phyloP scores from a whole-genome alignment of 2,888 invertebrate species.

The Sussaba pulchella region DNA sequence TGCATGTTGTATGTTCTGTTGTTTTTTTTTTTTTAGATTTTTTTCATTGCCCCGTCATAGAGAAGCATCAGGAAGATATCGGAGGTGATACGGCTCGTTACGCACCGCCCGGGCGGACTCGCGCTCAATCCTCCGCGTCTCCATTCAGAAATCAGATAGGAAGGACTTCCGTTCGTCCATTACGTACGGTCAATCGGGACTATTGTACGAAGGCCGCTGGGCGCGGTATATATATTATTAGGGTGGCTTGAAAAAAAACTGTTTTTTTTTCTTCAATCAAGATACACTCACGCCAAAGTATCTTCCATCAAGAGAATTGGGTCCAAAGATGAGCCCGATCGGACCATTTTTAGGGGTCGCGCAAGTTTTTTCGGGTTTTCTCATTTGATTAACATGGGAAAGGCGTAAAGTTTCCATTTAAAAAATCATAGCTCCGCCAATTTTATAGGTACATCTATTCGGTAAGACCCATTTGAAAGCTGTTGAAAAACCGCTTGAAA shows the following conservation, averaged over 20 bases:
- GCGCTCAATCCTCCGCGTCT: constrained; percentile 63
- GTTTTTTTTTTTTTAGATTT: constrained; percentile 15
- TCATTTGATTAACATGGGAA: too few relatives aligned
- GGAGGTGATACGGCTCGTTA: constrained; percentile 73
- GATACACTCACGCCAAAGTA: too few relatives aligned
- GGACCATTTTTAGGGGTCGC: too few relatives aligned
- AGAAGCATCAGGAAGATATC: constrained; percentile 33
- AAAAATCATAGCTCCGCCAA: too few relatives aligned
- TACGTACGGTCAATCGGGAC: constrained; percentile 73
- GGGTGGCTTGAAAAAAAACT: background rate
- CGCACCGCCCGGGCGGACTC: constrained; percentile 63
- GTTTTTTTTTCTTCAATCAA: too few relatives aligned
- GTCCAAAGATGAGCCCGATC: too few relatives aligned
- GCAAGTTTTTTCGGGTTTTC: too few relatives aligned
- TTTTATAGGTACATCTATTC: too few relatives aligned
- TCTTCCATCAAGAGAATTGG: too few relatives aligned
- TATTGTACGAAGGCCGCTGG: constrained; percentile 71
- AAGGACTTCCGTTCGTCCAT: constrained; percentile 77
- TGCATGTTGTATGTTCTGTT: background rate
- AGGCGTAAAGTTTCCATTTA: too few relatives aligned
- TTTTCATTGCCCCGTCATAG: background rate
- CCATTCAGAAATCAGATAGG: constrained; percentile 78
- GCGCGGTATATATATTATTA: constrained; percentile 42
- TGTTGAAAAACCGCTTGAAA: too few relatives aligned
- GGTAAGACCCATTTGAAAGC: too few relatives aligned